phyloP scores from a whole-genome alignment of 2,888 invertebrate genomes.

The Xestia ashworthii region DNA sequence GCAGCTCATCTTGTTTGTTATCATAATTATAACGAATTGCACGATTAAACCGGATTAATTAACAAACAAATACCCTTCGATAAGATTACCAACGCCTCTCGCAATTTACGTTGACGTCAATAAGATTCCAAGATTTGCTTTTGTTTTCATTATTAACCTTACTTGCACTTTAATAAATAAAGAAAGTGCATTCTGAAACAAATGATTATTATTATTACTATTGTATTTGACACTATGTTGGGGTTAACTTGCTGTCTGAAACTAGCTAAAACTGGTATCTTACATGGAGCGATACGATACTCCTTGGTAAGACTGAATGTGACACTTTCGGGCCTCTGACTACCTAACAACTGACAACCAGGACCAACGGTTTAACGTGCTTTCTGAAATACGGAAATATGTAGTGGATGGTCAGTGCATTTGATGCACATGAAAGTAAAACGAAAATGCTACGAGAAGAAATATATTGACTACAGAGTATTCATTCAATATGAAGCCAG shows the following conservation, averaged over 20 bases:
- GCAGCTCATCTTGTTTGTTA: constrained; percentile 12
- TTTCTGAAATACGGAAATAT: not conserved
- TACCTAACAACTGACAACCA: not conserved
- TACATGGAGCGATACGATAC: not conserved
- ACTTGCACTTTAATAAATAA: not conserved
- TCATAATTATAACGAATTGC: constrained; percentile 33
- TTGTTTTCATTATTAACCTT: not conserved
- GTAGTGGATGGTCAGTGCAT: not conserved
- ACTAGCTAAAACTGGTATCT: not conserved
- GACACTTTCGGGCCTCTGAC: not conserved
- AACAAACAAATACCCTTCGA: not conserved
- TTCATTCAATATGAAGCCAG: not conserved
- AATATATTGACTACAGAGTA: too few species aligned
- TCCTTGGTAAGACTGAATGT: not conserved
- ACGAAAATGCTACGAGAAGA: not conserved
- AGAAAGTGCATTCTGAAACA: not conserved
- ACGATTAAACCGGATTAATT: constrained; percentile 20
- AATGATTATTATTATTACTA: too few species aligned
- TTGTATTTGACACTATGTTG: not conserved
- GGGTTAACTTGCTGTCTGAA: not conserved
- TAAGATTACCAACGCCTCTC: constrained; percentile 11
- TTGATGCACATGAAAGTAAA: not conserved
- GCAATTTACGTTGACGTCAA: constrained; percentile 18
- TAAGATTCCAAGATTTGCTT: not conserved
- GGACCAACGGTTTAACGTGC: not conserved